Conservation (phyloP, 2,113 vertebrate species). For the Xenopus borealis region DNA sequence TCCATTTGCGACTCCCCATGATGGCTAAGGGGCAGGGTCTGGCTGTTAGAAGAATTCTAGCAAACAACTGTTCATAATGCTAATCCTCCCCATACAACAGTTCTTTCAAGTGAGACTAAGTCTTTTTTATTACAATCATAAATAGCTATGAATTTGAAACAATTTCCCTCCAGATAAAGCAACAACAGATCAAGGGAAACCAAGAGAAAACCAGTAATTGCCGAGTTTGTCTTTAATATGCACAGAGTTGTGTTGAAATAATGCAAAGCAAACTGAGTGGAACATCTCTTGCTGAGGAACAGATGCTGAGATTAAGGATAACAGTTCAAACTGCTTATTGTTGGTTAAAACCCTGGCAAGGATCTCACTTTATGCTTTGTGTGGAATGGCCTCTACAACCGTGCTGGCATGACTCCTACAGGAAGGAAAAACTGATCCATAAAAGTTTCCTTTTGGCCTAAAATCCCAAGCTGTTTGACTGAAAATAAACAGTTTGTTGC, state of each 20-base stretch:
- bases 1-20: no score
- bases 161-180: no score
- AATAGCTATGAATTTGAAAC: no score
- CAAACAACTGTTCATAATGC: no score
- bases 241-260: neutral
- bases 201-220: no score
- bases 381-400: constrained; percentile 11
- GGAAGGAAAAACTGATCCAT: constrained; percentile 48
- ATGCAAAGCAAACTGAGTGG: constrained; percentile 1
- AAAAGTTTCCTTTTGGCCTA: constrained; percentile 50
- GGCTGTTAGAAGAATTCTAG: no score
- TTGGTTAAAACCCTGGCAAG: constrained; percentile 31
- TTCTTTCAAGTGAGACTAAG: no score
- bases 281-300: constrained; percentile 25
- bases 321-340: constrained; percentile 26
- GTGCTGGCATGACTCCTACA: constrained; percentile 24
- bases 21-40: no score
- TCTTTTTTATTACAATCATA: no score
- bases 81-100: no score
- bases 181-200: no score
- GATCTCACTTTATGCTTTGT: neutral
- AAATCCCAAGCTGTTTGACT: constrained; percentile 48
- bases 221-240: neutral
- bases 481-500: constrained; percentile 52
- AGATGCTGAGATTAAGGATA: constrained; percentile 25